Base-by-base conservation (phyloP, 2,797 vertebrate genomes). In the Periparus ater region DNA sequence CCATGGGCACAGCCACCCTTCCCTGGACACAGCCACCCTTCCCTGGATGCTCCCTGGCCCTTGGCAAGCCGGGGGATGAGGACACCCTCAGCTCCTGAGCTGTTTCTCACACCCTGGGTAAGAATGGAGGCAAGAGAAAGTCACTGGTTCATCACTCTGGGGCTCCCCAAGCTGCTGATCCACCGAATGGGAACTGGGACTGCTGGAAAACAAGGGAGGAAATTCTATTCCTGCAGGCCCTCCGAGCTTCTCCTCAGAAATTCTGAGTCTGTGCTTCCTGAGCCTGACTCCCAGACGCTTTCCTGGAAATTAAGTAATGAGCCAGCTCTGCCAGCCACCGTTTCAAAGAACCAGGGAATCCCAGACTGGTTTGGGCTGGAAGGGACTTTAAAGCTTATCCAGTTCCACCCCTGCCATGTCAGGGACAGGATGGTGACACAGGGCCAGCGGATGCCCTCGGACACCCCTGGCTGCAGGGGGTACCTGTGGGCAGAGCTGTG, bases 41-140 rank as follows among this genome's bases (percentile, higher is more conserved):
- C 32, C 11, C 1, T 0, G 5, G 53, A 6, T 4, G 34, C n/a
- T 40, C 44, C 44, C 1, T 0, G 34, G 54, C n/a, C 38, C 2
- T 2, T 78, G 34, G 13, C 14, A 26, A 30, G 32, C 50, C 12
- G 3, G 7, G 45, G 25, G 20, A 32, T 8, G 2, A 11, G 36
- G 51, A 25, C 68, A 60, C 44, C n/a, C 57, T 4, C 40, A 25
- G 48, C 71, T 87, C 66, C 18, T 1, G 26, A 44, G 58, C 10
- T 21, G 50, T 18, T 23, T 50, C 21, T 60, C 42, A 2, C 6
- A 17, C 15, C 23, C 48, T 18, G 40, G 27, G 21, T 6, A 30
- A 42, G 48, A 44, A 5, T 0, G 0, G 48, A 40, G 38, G 11
- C 44, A 3, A 25, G 40, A 17, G 61, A 5, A 22, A 6, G 23